Evolutionary conservation across 2,888 invertebrate genomes (phyloP).

Genomic region (Seladonia tumulorum): DNA sequence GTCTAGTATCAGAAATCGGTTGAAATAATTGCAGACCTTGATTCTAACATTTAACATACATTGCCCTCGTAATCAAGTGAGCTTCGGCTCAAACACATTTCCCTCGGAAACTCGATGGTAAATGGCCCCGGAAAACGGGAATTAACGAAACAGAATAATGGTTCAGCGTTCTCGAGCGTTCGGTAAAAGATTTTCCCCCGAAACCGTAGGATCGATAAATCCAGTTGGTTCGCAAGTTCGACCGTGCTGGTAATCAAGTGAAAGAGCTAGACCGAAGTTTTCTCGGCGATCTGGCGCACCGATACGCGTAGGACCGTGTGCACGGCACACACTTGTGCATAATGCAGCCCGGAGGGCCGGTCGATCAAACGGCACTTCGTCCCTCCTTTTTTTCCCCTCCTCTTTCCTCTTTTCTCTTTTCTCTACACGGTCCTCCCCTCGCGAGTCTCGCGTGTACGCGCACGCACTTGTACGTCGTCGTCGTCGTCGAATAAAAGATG

Average conservation of each 20-base stretch:
- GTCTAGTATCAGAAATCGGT: neutral
- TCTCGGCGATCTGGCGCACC: neutral
- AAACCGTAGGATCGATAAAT: conserved; percentile 27
- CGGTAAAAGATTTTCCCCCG: conserved; percentile 6
- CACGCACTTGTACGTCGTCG: conserved; percentile 55
- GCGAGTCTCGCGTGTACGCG: conserved; percentile 25
- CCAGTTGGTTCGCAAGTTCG: conserved; percentile 1
- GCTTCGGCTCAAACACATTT: neutral
- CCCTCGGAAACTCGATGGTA: neutral
- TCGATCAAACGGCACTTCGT: conserved; percentile 61
- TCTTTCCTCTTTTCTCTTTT: conserved; percentile 1
- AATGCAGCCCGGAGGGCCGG: conserved; percentile 42
- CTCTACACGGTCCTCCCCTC: conserved; percentile 30
- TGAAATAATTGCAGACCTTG: neutral
- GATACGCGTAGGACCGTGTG: conserved; percentile 12
- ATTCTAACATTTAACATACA: neutral
- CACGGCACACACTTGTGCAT: conserved; percentile 27
- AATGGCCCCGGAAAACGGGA: neutral
- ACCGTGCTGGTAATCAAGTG: conserved; percentile 12
- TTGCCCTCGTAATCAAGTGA: neutral
- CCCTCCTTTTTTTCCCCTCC: conserved; percentile 13
- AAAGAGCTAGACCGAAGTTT: conserved; percentile 24
- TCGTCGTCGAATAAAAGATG: conserved; percentile 72
- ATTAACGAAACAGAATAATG: conserved; percentile 2
- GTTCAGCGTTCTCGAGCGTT: neutral